Evolutionary conservation across 2,113 vertebrate species (phyloP), one percentile per base, ranked within the genome.

Genomic region (Silurus meridionalis): DNA sequence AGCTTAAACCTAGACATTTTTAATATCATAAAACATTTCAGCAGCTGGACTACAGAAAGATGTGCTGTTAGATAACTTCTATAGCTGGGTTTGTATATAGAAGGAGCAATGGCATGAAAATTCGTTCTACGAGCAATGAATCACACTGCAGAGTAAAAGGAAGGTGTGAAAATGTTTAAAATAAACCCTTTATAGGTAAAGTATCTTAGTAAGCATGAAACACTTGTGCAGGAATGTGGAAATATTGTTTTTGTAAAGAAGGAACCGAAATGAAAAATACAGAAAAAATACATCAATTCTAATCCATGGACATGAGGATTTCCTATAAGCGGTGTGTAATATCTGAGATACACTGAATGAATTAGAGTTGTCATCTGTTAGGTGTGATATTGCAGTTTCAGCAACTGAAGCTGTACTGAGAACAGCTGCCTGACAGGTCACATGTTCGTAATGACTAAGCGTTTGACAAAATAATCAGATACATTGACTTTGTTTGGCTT

Each of bases 321-420:
- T 80, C 28, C 55, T 80, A 21, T 80, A 23, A 80, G 28, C 5
- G 15, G 55, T 46, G 57, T 28, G 53, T 79, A 57, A 28, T 37
- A 58, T 79, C 53, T 58, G 57, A 80, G 60, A 58, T 37, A 79
- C 77, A 60, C 25, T 80, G 55, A 80, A 46, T 80, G 25, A 80
- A 80, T 80, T 60, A 60, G 37, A 80, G 48, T 46, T 60, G 3
- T 60, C 55, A 80, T 60, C 78, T 21, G 57, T 46, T 60, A 17
- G 78, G 25, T 80, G 78, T 80, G 55, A 80, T 80, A 60, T 60
- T 80, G 57, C 78, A 80, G 55, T 60, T 80, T 80, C 77, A 58
- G 77, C 25, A 60, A 55, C 53, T 58, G 77, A 80, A 80, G 53
- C 55, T 80, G 77, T 58, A 58, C 25, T 60, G 77, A 80, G 55